phyloP scores from a whole-genome alignment of 2,113 vertebrate genomes.

The Colius striatus region DNA sequence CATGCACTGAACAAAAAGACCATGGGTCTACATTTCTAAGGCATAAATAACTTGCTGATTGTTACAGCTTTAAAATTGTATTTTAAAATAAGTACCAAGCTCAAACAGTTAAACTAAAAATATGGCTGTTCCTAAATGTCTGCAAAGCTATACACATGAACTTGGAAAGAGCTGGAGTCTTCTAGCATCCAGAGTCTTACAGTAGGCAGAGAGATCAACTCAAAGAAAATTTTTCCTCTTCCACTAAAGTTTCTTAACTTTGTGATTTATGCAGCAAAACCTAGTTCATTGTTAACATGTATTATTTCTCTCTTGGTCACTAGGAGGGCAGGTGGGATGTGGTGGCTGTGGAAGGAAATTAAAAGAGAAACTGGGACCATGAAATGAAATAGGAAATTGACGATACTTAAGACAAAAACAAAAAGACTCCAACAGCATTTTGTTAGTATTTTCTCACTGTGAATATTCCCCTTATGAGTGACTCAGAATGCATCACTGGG shows the following conservation, averaged over 20 bases:
- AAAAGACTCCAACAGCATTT: neutral
- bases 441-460: neutral
- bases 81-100: neutral
- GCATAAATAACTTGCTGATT: neutral
- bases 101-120: rapidly evolving
- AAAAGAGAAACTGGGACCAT: neutral
- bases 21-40: neutral
- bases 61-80: neutral
- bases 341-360: neutral
- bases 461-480: neutral
- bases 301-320: neutral
- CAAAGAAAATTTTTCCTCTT: neutral
- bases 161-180: neutral
- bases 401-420: neutral
- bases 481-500: neutral
- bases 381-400: neutral
- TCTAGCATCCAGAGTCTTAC: neutral
- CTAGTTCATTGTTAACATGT: neutral
- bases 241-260: neutral
- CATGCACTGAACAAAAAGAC: neutral
- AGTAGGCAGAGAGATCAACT: neutral
- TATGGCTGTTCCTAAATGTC: neutral
- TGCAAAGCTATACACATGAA: neutral
- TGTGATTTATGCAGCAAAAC: neutral
- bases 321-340: neutral